Base-by-base conservation (phyloP, 1,140 invertebrate genomes). In the Dolichoris vasculosae region DNA sequence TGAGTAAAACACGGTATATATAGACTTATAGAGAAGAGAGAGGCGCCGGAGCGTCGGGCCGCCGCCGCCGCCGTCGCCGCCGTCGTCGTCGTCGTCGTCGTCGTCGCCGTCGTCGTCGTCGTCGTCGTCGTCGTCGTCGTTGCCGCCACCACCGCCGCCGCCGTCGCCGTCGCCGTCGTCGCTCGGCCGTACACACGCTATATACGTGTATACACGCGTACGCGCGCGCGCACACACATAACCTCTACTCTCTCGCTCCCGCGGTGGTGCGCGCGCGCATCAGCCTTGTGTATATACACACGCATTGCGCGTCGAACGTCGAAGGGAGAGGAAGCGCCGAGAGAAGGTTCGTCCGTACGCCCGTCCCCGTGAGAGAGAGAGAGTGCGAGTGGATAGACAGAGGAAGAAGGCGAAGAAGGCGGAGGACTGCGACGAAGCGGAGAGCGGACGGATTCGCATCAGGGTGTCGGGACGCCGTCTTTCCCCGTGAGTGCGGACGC, bases 381-480 rank as follows among this genome's bases (percentile, higher is more conserved):
- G 51, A 55, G 23, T 26, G 55, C 55, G 55, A 59, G 55, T 26
- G 7, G 23, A 51, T 15, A 9, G 15, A 17, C 48, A 17, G 67
- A 13, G 30, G 30, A 63, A 64, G 15, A 30, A 4, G 0, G 15
- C 9, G 38, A 43, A 13, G 6, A 38, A 23, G 23, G 63, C 23
- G 78, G n/a, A n/a, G n/a, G n/a, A 38, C 59, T 40, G 48, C 59
- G 40, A 48, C 38, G 63, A 30, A 63, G 59, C 38, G 26, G 40
- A 80, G 78, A 40, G 63, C n/a, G 78, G 69, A 32, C 55, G 3
- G 77, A 79, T n/a, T 20, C 51, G 77, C 77, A 79, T 79, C 55
- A 64, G 79, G 64, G 79, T 59, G 81, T 75, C 67, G 81, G 59
- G 81, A 59, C 80, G 80, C 80, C 64, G 80, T 82, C 55, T 82